These are phyloP conservation scores for Automeris io DNA, from an alignment of 2,888 invertebrate species.

Conservation along the genomic window DNA sequence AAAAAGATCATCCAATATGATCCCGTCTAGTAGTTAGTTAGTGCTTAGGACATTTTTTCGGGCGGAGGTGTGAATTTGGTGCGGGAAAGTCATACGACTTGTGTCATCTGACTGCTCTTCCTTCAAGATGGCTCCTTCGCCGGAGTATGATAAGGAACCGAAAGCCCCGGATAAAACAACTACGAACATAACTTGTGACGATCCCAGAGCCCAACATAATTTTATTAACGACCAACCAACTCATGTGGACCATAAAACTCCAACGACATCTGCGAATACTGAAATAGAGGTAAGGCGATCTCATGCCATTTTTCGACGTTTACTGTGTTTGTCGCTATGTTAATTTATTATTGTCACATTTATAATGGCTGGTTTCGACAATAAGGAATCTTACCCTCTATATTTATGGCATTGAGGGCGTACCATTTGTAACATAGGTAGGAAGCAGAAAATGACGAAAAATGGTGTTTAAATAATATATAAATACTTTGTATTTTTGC, in stretches of 20 bases:
- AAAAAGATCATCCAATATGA: slow-evolving; percentile 49
- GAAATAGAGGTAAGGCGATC: slow-evolving; percentile 68
- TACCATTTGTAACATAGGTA: slow-evolving; percentile 18
- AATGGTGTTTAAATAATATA: slow-evolving; percentile 36
- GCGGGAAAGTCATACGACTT: slow-evolving; percentile 74
- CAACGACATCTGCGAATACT: slow-evolving; percentile 42
- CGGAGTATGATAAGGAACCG: slow-evolving; percentile 85
- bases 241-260: slow-evolving; percentile 56
- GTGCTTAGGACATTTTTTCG: slow-evolving; percentile 41
- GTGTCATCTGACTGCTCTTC: slow-evolving; percentile 77
- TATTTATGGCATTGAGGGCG: not conserved
- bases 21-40: slow-evolving; percentile 55
- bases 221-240: slow-evolving; percentile 56
- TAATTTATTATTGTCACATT: slow-evolving; percentile 8
- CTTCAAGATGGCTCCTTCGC: slow-evolving; percentile 87
- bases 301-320: slow-evolving; percentile 22
- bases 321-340: slow-evolving; percentile 12
- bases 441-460: slow-evolving; percentile 49
- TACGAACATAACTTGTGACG: slow-evolving; percentile 57
- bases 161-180: slow-evolving; percentile 84
- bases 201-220: slow-evolving; percentile 65
- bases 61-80: slow-evolving; percentile 56
- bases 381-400: not conserved
- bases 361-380: not conserved
- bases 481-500: slow-evolving; percentile 26